Conservation (phyloP, 2,888 invertebrate genomes). For the Leptinotarsa tumamoca region DNA sequence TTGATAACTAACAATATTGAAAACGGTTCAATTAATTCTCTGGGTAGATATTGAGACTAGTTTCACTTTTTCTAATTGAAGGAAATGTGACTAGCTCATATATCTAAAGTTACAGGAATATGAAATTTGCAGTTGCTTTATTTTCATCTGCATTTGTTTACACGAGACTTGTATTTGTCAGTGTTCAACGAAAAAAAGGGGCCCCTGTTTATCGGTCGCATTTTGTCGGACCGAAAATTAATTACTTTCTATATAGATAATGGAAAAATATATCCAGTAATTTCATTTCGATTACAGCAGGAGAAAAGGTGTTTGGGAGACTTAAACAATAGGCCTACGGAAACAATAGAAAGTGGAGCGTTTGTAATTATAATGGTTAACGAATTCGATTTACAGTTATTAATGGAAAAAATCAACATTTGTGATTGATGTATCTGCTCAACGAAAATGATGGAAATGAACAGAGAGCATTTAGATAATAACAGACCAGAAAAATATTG, state of each 20-base stretch:
- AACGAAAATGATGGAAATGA: background rate
- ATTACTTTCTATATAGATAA: constrained; percentile 29
- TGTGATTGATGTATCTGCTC: constrained; percentile 24
- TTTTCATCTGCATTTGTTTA: too few relatives aligned
- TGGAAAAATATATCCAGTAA: constrained; percentile 30
- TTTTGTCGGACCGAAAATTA: constrained; percentile 7
- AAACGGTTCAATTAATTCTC: too few relatives aligned
- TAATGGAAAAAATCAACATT: constrained; percentile 35
- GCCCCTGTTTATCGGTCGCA: background rate
- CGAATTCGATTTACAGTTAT: constrained; percentile 36
- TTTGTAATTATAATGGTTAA: constrained; percentile 34
- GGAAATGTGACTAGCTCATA: too few relatives aligned
- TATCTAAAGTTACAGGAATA: too few relatives aligned
- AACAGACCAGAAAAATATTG: background rate
- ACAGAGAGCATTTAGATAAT: background rate
- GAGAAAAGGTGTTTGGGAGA: constrained; percentile 30
- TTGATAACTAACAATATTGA: too few relatives aligned
- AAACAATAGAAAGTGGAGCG: constrained; percentile 36
- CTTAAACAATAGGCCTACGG: constrained; percentile 29
- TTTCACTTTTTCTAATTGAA: too few relatives aligned
- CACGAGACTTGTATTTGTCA: too few relatives aligned
- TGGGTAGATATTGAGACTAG: too few relatives aligned
- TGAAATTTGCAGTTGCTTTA: too few relatives aligned
- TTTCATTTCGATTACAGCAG: constrained; percentile 31
- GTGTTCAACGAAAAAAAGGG: background rate